phyloP scores from a whole-genome alignment of 2,888 invertebrate species.

The Aspidiotus rigidus region DNA sequence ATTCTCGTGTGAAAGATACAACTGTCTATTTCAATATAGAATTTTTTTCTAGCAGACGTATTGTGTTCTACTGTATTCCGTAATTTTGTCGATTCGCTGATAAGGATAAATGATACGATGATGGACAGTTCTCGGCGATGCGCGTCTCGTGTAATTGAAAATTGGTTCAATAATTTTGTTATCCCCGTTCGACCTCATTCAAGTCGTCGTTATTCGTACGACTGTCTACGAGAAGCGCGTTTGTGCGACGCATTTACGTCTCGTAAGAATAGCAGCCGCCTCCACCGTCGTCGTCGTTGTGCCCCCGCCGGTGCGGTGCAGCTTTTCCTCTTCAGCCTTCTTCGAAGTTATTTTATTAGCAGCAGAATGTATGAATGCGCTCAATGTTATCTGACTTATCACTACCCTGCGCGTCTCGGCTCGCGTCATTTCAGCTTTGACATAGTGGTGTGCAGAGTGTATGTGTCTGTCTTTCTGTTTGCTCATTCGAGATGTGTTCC shows the following conservation, averaged over 20 bases:
- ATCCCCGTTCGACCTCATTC: neutral
- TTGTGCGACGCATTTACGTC: neutral
- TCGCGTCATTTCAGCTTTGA: neutral
- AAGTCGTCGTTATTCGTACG: neutral
- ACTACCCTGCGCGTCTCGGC: too few relatives aligned
- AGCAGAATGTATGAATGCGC: too few relatives aligned
- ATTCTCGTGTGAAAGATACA: too few relatives aligned
- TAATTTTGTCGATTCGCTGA: neutral
- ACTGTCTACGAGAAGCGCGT: neutral
- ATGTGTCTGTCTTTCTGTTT: neutral
- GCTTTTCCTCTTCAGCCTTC: neutral
- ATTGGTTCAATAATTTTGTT: constrained; percentile 22
- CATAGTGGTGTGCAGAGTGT: neutral
- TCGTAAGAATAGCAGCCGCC: neutral
- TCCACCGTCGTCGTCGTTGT: neutral
- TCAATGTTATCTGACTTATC: too few relatives aligned
- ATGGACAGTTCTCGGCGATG: constrained; percentile 26
- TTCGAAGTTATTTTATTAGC: too few relatives aligned
- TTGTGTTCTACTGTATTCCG: too few relatives aligned
- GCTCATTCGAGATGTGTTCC: neutral
- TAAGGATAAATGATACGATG: constrained; percentile 30
- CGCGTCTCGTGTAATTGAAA: constrained; percentile 25
- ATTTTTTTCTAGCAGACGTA: too few relatives aligned
- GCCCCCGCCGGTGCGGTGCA: neutral
- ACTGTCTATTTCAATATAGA: too few relatives aligned